Evolutionary conservation across 2,113 vertebrate species (phyloP).

Genomic region (Heloderma charlesbogerti): DNA sequence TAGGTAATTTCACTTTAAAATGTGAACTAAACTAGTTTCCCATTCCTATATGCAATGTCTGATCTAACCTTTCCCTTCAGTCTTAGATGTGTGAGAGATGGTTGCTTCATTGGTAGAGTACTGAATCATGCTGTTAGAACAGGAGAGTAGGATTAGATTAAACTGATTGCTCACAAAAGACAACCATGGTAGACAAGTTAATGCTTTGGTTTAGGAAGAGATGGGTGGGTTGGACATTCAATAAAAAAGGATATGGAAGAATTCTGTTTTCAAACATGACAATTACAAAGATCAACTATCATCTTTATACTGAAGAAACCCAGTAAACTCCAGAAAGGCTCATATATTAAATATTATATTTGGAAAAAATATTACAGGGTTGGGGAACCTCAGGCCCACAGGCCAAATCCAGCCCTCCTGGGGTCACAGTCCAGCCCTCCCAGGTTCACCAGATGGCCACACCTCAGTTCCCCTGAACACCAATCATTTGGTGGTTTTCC

Average conservation of each 20-base stretch:
- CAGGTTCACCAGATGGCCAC: no score
- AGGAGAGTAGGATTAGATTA: no score
- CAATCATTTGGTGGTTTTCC: no score
- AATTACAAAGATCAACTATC: not conserved
- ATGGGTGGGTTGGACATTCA: not conserved
- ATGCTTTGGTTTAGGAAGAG: not conserved
- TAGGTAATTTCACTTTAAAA: no score
- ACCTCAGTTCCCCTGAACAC: no score
- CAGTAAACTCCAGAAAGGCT: not conserved
- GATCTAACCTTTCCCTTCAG: not conserved
- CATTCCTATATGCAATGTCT: not conserved
- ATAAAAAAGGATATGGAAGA: no score
- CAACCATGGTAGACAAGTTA: not conserved
- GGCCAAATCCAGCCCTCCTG: no score
- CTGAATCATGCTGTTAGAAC: not conserved
- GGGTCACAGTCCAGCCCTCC: no score
- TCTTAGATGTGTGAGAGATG: not conserved
- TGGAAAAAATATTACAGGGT: not conserved
- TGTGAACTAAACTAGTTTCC: no score
- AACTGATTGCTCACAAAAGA: not conserved
- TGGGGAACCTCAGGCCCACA: no score
- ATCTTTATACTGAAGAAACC: not conserved
- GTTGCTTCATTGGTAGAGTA: not conserved
- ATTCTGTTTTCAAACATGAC: not conserved
- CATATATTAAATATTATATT: not conserved